Evolutionary conservation across 2,888 invertebrate genomes (phyloP).

Genomic region (Maniola hyperantus): DNA sequence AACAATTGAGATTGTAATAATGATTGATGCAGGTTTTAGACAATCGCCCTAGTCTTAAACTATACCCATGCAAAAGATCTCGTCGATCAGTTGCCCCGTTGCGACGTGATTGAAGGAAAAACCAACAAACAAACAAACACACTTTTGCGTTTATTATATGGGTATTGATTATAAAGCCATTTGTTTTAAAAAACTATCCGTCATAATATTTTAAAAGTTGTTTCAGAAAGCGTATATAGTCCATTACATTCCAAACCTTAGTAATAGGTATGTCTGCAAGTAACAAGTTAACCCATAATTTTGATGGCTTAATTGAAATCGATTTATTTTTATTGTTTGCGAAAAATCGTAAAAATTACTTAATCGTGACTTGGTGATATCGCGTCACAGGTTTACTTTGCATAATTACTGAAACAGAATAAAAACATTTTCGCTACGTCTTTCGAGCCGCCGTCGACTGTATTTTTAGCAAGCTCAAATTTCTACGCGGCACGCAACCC

Average conservation of each 20-base stretch:
- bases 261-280: not conserved
- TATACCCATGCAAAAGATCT: too few species aligned
- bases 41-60: too few species aligned
- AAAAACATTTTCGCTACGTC: slow-evolving; percentile 57
- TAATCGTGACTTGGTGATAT: slow-evolving; percentile 60
- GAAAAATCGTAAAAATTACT: slow-evolving; percentile 46
- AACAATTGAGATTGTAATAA: too few species aligned
- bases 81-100: too few species aligned
- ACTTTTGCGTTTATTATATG: too few species aligned
- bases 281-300: not conserved
- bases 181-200: too few species aligned
- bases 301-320: slow-evolving; percentile 10
- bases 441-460: slow-evolving; percentile 51
- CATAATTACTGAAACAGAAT: slow-evolving; percentile 51
- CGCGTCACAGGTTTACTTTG: slow-evolving; percentile 50
- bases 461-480: slow-evolving; percentile 59
- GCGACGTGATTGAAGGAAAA: too few species aligned
- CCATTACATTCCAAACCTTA: not conserved
- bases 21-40: too few species aligned
- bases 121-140: too few species aligned
- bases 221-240: too few species aligned
- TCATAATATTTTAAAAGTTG: too few species aligned
- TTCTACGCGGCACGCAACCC: slow-evolving; percentile 67
- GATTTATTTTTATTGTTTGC: slow-evolving; percentile 30
- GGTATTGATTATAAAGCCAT: too few species aligned